Conservation (phyloP, 2,888 invertebrate genomes). For the Lordiphosa fenestrarum region DNA sequence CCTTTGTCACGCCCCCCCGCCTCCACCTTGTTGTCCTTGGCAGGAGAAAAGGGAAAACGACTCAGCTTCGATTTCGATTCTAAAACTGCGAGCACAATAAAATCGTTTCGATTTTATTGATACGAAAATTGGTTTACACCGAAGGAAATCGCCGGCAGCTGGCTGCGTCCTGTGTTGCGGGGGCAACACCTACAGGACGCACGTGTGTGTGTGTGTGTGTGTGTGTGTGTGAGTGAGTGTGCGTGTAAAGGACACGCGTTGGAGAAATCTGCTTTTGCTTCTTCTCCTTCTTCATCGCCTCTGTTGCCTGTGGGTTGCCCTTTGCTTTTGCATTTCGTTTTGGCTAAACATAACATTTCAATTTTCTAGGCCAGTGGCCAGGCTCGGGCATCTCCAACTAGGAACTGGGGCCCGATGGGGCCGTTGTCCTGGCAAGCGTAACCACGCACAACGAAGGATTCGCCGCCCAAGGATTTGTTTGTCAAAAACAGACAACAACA, state of each 20-base stretch:
- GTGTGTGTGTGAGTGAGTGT: constrained; percentile 31
- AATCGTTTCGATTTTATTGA: constrained; percentile 66
- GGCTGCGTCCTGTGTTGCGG: constrained; percentile 30
- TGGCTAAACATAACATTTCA: constrained; percentile 65
- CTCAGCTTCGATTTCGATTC: constrained; percentile 48
- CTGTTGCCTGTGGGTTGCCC: constrained; percentile 18
- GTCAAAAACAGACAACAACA: constrained; percentile 66
- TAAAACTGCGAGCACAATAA: constrained; percentile 46
- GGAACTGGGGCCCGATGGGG: constrained; percentile 45
- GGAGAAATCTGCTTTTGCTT: constrained; percentile 36
- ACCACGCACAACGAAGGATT: constrained; percentile 70
- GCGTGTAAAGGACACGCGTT: constrained; percentile 42
- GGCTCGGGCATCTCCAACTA: constrained; percentile 31
- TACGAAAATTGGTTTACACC: constrained; percentile 71
- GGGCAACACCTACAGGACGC: constrained; percentile 68
- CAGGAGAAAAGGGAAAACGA: constrained; percentile 27
- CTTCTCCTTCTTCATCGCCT: constrained; percentile 20
- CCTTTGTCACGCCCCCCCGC: constrained; percentile 63
- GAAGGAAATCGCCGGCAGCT: constrained; percentile 61
- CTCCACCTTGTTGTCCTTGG: constrained; percentile 39
- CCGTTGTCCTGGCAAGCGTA: constrained; percentile 71
- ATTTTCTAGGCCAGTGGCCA: constrained; percentile 73
- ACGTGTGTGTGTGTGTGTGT: constrained; percentile 36
- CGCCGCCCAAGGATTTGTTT: constrained; percentile 70
- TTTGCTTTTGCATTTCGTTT: constrained; percentile 33